A percentile compares a stretch with the other conserved stretches of the same genome.
These are phyloP conservation scores for Ryuthela nishihirai DNA, from an alignment of 2,888 invertebrate genomes.

Conservation along the genomic window DNA sequence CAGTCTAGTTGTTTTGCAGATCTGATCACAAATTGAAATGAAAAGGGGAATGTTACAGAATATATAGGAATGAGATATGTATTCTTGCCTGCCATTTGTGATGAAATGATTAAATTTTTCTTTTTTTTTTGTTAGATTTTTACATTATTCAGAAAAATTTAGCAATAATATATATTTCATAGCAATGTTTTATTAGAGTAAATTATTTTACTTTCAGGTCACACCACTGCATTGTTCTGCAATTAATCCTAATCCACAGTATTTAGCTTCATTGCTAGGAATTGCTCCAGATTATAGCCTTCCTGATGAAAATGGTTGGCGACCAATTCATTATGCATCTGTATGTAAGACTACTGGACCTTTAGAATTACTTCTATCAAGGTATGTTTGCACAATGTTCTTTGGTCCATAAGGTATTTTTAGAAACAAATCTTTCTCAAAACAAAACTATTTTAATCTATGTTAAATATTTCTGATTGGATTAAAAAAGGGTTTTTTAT, in stretches of 20 bases:
- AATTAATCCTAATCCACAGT: slow-evolving; percentile 55
- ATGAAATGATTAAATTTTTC: too few relatives aligned
- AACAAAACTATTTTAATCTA: too few relatives aligned
- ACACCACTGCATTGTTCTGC: slow-evolving; percentile 57
- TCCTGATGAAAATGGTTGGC: slow-evolving; percentile 51
- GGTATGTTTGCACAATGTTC: slow-evolving; percentile 16
- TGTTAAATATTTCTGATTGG: too few relatives aligned
- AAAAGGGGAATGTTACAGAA: too few relatives aligned
- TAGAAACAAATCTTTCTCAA: slow-evolving; percentile 2
- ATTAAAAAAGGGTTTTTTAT: too few relatives aligned
- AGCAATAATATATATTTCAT: background rate
- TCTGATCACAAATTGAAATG: too few relatives aligned
- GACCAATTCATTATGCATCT: slow-evolving; percentile 57
- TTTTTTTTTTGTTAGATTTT: too few relatives aligned
- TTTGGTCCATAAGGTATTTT: too few relatives aligned
- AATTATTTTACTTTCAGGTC: slow-evolving; percentile 46
- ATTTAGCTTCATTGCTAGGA: slow-evolving; percentile 51
- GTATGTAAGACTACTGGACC: slow-evolving; percentile 54
- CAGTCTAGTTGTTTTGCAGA: too few relatives aligned
- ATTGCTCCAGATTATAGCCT: slow-evolving; percentile 54
- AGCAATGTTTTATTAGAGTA: background rate
- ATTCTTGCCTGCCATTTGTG: too few relatives aligned
- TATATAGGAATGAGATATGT: too few relatives aligned
- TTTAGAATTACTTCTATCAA: slow-evolving; percentile 47
- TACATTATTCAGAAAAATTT: too few relatives aligned